phyloP scores from a whole-genome alignment of 2,888 invertebrate genomes.

The Plebejus argus region DNA sequence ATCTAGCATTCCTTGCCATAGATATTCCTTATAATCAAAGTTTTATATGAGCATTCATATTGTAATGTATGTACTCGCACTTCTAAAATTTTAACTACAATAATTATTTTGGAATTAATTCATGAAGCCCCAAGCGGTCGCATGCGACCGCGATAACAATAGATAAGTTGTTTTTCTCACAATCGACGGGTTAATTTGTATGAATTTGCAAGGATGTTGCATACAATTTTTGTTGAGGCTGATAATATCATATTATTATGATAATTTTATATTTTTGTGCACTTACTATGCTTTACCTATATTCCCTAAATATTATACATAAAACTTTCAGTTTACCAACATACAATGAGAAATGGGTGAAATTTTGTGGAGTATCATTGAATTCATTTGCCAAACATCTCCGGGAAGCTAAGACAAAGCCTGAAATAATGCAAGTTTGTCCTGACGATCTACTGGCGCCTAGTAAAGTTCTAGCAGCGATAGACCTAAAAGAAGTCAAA shows the following conservation, averaged over 20 bases:
- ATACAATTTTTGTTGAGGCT: background rate
- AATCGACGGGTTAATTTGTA: too few species aligned
- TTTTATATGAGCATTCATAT: too few species aligned
- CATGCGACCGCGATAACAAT: too few species aligned
- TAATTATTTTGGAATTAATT: too few species aligned
- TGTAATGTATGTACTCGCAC: too few species aligned
- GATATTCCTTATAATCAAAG: too few species aligned
- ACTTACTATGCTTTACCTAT: background rate
- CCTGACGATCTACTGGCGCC: constrained; percentile 83
- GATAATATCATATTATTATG: too few species aligned
- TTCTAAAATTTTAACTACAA: too few species aligned
- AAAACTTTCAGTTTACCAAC: constrained; percentile 78
- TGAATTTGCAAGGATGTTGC: background rate
- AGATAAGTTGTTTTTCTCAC: too few species aligned
- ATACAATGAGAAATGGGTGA: constrained; percentile 87
- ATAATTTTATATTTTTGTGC: background rate
- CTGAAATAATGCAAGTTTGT: constrained; percentile 82
- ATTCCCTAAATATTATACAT: background rate
- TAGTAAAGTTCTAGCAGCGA: constrained; percentile 83
- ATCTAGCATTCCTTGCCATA: background rate
- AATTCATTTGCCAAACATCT: constrained; percentile 82
- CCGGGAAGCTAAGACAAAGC: constrained; percentile 81
- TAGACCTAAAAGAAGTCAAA: constrained; percentile 84
- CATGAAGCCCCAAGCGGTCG: too few species aligned
- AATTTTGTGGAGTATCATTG: constrained; percentile 91